Evolutionary conservation across 2,888 invertebrate species (phyloP).

Genomic region (Thumatha senex): DNA sequence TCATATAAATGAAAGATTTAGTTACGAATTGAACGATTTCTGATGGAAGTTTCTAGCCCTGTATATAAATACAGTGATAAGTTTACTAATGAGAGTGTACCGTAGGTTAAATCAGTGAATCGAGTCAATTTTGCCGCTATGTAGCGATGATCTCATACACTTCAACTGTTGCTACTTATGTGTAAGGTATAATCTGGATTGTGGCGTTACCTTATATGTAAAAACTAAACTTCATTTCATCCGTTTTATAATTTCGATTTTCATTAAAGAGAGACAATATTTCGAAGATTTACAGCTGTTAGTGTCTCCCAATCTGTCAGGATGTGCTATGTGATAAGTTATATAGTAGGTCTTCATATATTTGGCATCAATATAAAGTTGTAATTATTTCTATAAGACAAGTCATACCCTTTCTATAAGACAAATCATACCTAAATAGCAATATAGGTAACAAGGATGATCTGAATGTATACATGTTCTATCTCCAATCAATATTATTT

Average conservation of each 20-base stretch:
- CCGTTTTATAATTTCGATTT: slow-evolving; percentile 44
- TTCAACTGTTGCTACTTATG: slow-evolving; percentile 58
- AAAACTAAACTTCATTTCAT: slow-evolving; percentile 8
- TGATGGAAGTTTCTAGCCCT: slow-evolving; percentile 53
- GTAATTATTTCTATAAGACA: not conserved
- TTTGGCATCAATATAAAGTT: slow-evolving; percentile 2
- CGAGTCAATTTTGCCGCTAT: slow-evolving; percentile 73
- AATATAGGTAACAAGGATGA: no score
- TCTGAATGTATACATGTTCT: slow-evolving; percentile 2
- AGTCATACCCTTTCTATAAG: no score
- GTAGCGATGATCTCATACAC: slow-evolving; percentile 76
- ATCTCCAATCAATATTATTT: slow-evolving; percentile 24
- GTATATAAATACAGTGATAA: slow-evolving; percentile 51
- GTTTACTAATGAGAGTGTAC: slow-evolving; percentile 49
- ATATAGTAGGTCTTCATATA: slow-evolving; percentile 2
- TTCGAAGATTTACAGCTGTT: slow-evolving; percentile 21
- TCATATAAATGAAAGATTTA: slow-evolving; percentile 52
- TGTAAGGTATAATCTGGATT: slow-evolving; percentile 48
- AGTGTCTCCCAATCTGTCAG: slow-evolving; percentile 14
- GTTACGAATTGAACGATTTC: slow-evolving; percentile 57
- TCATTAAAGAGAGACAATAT: no score
- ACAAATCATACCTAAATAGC: no score
- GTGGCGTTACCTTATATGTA: slow-evolving; percentile 42
- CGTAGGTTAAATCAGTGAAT: slow-evolving; percentile 66
- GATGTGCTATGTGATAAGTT: slow-evolving; percentile 8